Percentiles rank a stretch among this genome's conserved stretches.
Conservation (phyloP, 2,113 vertebrate genomes). For the Bufo bufo region DNA sequence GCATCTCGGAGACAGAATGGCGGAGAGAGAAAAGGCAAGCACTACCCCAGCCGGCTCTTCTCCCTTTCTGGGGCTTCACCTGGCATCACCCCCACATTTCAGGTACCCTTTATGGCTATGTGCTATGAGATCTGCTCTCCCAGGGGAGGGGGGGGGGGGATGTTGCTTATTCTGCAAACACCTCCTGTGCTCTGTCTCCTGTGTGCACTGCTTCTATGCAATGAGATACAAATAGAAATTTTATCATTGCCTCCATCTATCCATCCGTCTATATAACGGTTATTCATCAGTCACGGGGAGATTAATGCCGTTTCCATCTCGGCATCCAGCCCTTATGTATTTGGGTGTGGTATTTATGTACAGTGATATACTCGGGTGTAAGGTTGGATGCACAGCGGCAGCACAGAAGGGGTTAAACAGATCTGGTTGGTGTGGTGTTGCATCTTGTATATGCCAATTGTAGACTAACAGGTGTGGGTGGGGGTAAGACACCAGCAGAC, state of each 20-base stretch:
- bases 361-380: background rate
- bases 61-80: conserved; percentile 77
- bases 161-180: background rate
- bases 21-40: conserved; percentile 82
- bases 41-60: conserved; percentile 75
- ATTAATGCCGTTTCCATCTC: background rate
- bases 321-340: background rate
- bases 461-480: conserved; percentile 36
- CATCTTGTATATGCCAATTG: background rate
- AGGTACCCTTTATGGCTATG: conserved; percentile 69
- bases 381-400: background rate
- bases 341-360: conserved; percentile 25
- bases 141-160: background rate
- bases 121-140: conserved; percentile 8
- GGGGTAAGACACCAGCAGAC: background rate
- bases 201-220: background rate
- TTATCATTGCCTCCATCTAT: background rate
- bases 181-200: conserved; percentile 21
- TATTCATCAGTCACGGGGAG: background rate
- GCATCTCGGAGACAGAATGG: conserved; percentile 72
- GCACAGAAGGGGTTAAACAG: background rate
- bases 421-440: background rate
- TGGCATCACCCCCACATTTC: conserved; percentile 82
- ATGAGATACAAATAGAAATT: background rate
- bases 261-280: background rate